phyloP scores from a whole-genome alignment of 2,113 vertebrate genomes.

The Mohoua ochrocephala region DNA sequence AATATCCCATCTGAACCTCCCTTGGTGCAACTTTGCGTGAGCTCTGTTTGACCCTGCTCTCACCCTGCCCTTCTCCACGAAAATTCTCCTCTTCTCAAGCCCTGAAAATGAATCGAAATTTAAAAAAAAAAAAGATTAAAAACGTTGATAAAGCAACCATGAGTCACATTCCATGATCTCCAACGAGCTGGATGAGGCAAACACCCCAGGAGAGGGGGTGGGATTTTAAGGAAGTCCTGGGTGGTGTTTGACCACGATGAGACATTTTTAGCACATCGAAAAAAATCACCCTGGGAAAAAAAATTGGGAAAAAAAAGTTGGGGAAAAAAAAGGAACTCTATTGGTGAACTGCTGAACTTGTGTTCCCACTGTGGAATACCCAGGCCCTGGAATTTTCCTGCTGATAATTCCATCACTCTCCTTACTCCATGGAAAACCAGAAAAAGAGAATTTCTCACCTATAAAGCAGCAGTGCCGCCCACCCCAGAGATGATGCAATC shows the following conservation, averaged over 20 bases:
- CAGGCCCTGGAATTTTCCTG: neutral
- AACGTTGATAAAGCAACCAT: neutral
- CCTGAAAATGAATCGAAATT: neutral
- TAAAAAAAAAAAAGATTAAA: too few relatives aligned
- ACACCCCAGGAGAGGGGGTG: neutral
- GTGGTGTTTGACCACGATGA: neutral
- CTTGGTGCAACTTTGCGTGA: neutral
- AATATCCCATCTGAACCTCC: neutral
- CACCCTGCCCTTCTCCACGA: neutral
- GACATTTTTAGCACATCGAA: neutral
- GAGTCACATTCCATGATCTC: neutral
- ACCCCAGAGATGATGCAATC: neutral
- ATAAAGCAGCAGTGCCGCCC: neutral
- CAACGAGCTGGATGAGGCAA: neutral
- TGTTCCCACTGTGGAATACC: neutral
- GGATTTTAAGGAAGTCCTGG: neutral
- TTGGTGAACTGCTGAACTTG: neutral
- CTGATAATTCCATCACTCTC: neutral
- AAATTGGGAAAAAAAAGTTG: fast-evolving
- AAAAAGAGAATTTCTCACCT: slow-evolving; percentile 21
- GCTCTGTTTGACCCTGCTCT: neutral
- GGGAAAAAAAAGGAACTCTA: neutral
- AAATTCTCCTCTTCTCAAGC: neutral
- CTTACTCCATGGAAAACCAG: neutral
- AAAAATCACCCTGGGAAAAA: neutral